These are phyloP conservation scores for Brachypterus glaber DNA, from an alignment of 2,888 invertebrate species.

Conservation along the genomic window DNA sequence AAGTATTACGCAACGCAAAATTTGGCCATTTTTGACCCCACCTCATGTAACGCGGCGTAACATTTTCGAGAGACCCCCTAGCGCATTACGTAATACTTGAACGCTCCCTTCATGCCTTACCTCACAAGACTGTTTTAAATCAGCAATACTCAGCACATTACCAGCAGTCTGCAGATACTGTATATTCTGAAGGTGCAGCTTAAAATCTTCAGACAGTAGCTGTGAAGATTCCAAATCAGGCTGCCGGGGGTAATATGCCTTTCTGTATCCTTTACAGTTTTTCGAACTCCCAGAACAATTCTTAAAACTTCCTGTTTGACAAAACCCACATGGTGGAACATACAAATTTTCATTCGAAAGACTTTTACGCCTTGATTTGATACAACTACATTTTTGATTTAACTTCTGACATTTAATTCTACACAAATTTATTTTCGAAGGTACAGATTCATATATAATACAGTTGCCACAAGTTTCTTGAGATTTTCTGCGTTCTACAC, in stretches of 20 bases:
- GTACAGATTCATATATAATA: conserved; percentile 36
- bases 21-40: too few relatives aligned
- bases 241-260: conserved; percentile 36
- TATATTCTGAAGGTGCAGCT: conserved; percentile 61
- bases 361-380: conserved; percentile 43
- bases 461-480: conserved; percentile 37
- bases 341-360: conserved; percentile 53
- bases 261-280: conserved; percentile 30
- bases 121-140: conserved; percentile 44
- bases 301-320: conserved; percentile 37
- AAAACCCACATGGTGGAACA: conserved; percentile 41
- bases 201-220: conserved; percentile 60
- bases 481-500: conserved; percentile 27
- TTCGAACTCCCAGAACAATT: conserved; percentile 28
- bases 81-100: too few relatives aligned
- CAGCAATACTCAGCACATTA: conserved; percentile 51
- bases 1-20: too few relatives aligned
- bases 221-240: conserved; percentile 52
- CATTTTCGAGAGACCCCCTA: too few relatives aligned
- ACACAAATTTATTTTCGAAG: conserved; percentile 29
- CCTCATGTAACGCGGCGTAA: too few relatives aligned
- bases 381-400: conserved; percentile 33
- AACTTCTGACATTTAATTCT: conserved; percentile 28
- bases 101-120: too few relatives aligned
- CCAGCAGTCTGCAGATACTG: conserved; percentile 64